Percentiles rank a stretch among this genome's conserved stretches.
Evolutionary conservation across 2,797 vertebrate genomes (phyloP).

Genomic region (Valencia hispanica): DNA sequence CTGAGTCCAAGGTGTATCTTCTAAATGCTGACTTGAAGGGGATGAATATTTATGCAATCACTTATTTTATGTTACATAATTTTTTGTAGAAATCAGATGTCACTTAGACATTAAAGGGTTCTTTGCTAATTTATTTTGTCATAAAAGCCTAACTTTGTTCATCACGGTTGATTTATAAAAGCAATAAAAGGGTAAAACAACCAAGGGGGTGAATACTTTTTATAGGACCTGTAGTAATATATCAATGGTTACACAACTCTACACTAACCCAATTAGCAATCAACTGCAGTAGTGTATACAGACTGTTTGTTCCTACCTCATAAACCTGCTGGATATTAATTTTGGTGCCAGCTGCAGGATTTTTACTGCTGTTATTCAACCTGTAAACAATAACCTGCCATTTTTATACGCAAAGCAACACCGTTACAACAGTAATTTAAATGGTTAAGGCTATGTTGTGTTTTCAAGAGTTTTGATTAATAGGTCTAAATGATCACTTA

Average conservation of each 20-base stretch:
- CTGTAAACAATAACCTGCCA: not conserved
- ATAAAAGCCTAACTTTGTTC: too few species aligned
- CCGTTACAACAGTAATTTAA: not conserved
- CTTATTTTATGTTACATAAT: too few species aligned
- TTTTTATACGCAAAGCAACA: not conserved
- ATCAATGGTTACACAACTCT: not conserved
- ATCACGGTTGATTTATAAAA: too few species aligned
- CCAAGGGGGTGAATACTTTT: too few species aligned
- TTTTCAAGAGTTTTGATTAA: not conserved
- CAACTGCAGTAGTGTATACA: not conserved
- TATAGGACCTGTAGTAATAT: not conserved
- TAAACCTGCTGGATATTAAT: not conserved
- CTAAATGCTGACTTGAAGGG: too few species aligned
- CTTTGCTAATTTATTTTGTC: too few species aligned
- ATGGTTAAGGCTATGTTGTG: not conserved
- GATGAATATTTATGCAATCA: too few species aligned
- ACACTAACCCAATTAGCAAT: not conserved
- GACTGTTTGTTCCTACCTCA: not conserved
- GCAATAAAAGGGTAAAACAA: too few species aligned
- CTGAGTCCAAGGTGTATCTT: too few species aligned
- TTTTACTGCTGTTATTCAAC: not conserved
- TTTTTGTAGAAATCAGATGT: too few species aligned
- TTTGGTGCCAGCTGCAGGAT: not conserved
- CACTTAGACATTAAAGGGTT: too few species aligned
- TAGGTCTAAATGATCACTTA: not conserved